A percentile compares a stretch with the other conserved stretches of the same genome.
Evolutionary conservation across 2,797 vertebrate genomes (phyloP).

Genomic region (Peromyscus eremicus): DNA sequence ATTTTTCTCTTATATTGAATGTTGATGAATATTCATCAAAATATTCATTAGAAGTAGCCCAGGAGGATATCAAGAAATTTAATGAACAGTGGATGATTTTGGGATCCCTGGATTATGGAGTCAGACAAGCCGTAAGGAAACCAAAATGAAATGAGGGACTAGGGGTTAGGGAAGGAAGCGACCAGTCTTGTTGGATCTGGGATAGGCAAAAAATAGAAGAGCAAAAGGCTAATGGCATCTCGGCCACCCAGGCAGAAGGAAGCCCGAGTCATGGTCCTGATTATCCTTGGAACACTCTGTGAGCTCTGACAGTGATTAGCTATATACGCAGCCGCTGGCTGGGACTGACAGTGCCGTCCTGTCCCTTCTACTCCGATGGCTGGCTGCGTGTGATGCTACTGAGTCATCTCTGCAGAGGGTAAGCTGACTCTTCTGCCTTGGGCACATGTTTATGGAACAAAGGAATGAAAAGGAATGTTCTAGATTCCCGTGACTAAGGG

Average conservation of each 20-base stretch:
- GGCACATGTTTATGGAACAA: conserved; percentile 4
- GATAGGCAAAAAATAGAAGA: conserved; percentile 53
- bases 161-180: background rate
- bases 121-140: conserved; percentile 4
- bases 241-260: conserved; percentile 11
- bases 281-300: background rate
- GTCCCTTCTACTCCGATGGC: background rate
- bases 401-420: conserved; percentile 3
- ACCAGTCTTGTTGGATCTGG: background rate
- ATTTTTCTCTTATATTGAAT: conserved; percentile 13
- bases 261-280: background rate
- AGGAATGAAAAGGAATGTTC: conserved; percentile 12
- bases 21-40: conserved; percentile 58
- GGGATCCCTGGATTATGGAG: background rate
- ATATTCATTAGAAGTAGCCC: conserved; percentile 31
- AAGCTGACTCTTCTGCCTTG: background rate
- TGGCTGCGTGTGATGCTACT: background rate
- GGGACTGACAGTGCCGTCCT: background rate
- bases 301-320: background rate
- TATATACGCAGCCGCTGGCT: background rate
- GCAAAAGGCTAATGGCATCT: background rate
- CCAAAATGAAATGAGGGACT: background rate
- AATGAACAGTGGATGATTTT: conserved; percentile 36
- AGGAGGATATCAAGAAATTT: conserved; percentile 10
- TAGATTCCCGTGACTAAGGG: conserved; percentile 9